Evolutionary conservation across 2,888 invertebrate genomes (phyloP).

Genomic region (Cabera pusaria): DNA sequence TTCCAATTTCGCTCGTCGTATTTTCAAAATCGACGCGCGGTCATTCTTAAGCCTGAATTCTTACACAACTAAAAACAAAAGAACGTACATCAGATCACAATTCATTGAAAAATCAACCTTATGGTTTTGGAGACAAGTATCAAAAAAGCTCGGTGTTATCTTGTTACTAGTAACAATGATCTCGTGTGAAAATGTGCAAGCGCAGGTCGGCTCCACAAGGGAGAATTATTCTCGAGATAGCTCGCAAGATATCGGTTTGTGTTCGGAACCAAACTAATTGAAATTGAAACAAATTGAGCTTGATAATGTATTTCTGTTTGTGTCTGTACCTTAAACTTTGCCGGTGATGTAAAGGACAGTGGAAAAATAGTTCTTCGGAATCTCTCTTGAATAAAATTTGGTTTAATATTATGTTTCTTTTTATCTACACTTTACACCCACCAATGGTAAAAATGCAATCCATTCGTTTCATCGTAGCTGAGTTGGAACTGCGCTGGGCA

Average conservation of each 20-base stretch:
- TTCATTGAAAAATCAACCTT: conserved; percentile 12
- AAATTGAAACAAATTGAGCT: conserved; percentile 69
- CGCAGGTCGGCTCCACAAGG: conserved; percentile 41
- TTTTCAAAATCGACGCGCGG: conserved; percentile 74
- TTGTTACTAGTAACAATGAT: conserved; percentile 20
- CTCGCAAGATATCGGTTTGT: conserved; percentile 66
- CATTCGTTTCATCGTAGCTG: too few species aligned
- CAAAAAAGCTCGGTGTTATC: not conserved
- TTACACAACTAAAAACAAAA: conserved; percentile 20
- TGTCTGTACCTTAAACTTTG: conserved; percentile 19
- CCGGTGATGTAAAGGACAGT: too few species aligned
- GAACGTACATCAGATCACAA: conserved; percentile 12
- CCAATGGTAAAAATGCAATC: too few species aligned
- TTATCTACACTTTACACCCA: too few species aligned
- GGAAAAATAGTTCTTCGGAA: too few species aligned
- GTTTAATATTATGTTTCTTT: too few species aligned
- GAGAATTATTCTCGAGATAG: conserved; percentile 75
- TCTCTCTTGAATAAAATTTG: too few species aligned
- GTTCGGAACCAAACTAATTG: conserved; percentile 68
- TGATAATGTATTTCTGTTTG: conserved; percentile 53
- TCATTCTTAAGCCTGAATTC: conserved; percentile 43
- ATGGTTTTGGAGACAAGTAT: conserved; percentile 15
- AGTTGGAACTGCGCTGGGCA: too few species aligned
- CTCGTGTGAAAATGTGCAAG: conserved; percentile 24
- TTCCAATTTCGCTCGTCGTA: conserved; percentile 74